These are phyloP conservation scores for Balanococcus diminutus DNA, from an alignment of 2,888 invertebrate species.

Conservation along the genomic window DNA sequence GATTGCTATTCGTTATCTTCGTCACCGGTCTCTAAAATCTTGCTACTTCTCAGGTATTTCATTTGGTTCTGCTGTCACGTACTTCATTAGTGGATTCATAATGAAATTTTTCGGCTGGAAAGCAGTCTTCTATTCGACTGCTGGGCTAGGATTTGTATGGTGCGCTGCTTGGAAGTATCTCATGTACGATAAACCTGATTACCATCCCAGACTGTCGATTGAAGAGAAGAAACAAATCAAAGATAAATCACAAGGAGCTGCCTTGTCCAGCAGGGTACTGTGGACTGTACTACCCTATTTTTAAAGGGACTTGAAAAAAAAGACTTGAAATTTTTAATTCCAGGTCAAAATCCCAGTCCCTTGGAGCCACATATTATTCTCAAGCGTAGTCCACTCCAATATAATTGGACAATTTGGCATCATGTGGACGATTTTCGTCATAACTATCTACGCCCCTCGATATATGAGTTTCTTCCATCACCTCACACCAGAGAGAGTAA, in stretches of 20 bases:
- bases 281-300: no score
- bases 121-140: constrained; percentile 73
- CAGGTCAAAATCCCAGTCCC: constrained; percentile 66
- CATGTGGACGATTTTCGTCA: constrained; percentile 72
- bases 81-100: constrained; percentile 73
- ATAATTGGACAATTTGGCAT: constrained; percentile 71
- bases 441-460: constrained; percentile 73
- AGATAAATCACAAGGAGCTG: constrained; percentile 64
- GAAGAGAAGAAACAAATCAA: constrained; percentile 68
- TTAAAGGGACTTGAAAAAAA: not conserved
- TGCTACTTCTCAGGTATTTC: constrained; percentile 70
- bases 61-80: constrained; percentile 72
- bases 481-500: constrained; percentile 71
- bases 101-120: constrained; percentile 73
- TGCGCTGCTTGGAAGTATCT: constrained; percentile 69
- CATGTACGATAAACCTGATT: constrained; percentile 69
- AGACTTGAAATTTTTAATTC: not conserved
- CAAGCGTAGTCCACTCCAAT: constrained; percentile 71
- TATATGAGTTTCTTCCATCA: constrained; percentile 74
- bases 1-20: no score
- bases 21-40: no score
- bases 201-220: constrained; percentile 70
- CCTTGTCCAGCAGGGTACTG: not conserved
- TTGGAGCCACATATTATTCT: constrained; percentile 68
- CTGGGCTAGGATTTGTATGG: constrained; percentile 70